These are phyloP conservation scores for Odontomachus brunneus DNA, from an alignment of 1,140 invertebrate species.

Conservation along the genomic window DNA sequence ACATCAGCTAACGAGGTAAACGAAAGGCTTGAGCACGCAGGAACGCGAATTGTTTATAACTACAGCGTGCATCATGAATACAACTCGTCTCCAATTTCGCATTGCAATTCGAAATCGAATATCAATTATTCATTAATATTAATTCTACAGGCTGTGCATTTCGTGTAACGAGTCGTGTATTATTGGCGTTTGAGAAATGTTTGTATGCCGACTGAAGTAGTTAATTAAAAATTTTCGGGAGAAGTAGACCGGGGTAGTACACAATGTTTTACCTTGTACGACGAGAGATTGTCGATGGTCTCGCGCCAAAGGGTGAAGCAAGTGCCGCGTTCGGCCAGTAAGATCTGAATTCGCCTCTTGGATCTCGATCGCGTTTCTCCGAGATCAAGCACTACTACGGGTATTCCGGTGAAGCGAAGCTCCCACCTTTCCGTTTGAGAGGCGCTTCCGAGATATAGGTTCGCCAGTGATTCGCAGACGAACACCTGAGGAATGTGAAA, in stretches of 20 bases:
- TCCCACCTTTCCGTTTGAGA: constrained; percentile 89
- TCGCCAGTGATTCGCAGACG: constrained; percentile 92
- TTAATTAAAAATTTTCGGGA: background rate
- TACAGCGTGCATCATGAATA: background rate
- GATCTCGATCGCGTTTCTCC: constrained; percentile 90
- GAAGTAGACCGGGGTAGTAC: background rate
- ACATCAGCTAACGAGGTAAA: constrained; percentile 31
- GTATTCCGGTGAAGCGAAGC: constrained; percentile 92
- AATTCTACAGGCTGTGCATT: background rate
- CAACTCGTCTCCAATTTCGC: background rate
- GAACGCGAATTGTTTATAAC: constrained; percentile 8
- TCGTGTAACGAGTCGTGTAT: background rate
- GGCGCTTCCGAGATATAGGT: constrained; percentile 89
- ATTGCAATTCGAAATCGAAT: background rate
- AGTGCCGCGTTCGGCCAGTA: constrained; percentile 93
- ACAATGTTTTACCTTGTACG: constrained; percentile 85
- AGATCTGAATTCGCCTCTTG: constrained; percentile 90
- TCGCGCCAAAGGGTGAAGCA: constrained; percentile 95
- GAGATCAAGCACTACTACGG: constrained; percentile 91
- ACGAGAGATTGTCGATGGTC: constrained; percentile 90
- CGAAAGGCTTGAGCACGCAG: background rate
- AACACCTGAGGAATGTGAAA: constrained; percentile 86
- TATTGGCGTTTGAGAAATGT: too few species aligned
- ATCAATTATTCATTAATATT: background rate
- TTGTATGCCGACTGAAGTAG: too few species aligned